Conservation (phyloP, 2,888 invertebrate species). For the Tromatobia lineatoria region DNA sequence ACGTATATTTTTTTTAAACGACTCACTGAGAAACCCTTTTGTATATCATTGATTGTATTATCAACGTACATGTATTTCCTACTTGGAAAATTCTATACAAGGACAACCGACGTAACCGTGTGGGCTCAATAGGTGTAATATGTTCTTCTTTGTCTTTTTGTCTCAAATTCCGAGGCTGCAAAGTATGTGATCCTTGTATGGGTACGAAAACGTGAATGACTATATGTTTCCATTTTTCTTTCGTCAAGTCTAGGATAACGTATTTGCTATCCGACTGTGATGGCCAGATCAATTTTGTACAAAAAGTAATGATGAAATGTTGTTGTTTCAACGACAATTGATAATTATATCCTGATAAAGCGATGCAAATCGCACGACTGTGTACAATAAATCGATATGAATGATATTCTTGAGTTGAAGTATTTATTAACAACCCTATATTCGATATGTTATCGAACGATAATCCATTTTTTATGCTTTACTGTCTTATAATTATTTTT, state of each 20-base stretch:
- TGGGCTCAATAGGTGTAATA: slow-evolving; percentile 64
- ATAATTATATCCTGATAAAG: slow-evolving; percentile 69
- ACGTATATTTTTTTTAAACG: slow-evolving; percentile 74
- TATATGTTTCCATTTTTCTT: slow-evolving; percentile 25
- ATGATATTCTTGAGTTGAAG: slow-evolving; percentile 44
- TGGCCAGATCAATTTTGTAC: slow-evolving; percentile 79
- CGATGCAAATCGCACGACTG: slow-evolving; percentile 76
- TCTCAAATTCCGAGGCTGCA: slow-evolving; percentile 14
- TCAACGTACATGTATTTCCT: slow-evolving; percentile 69
- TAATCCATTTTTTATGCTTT: not conserved
- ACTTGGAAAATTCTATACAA: slow-evolving; percentile 72
- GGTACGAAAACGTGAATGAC: slow-evolving; percentile 35
- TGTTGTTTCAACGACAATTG: slow-evolving; percentile 48
- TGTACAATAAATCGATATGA: slow-evolving; percentile 75
- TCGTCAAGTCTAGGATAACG: slow-evolving; percentile 34
- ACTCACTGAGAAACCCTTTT: slow-evolving; percentile 76
- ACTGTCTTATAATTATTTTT: not conserved
- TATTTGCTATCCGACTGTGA: slow-evolving; percentile 66
- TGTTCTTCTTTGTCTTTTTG: slow-evolving; percentile 21
- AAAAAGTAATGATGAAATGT: slow-evolving; percentile 68
- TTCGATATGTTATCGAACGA: not conserved
- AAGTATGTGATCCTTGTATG: slow-evolving; percentile 17
- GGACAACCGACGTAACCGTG: slow-evolving; percentile 64
- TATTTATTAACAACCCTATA: not conserved
- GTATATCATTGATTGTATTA: slow-evolving; percentile 79